Conservation (phyloP, 2,113 vertebrate genomes). For the Aptenodytes forsteri region DNA sequence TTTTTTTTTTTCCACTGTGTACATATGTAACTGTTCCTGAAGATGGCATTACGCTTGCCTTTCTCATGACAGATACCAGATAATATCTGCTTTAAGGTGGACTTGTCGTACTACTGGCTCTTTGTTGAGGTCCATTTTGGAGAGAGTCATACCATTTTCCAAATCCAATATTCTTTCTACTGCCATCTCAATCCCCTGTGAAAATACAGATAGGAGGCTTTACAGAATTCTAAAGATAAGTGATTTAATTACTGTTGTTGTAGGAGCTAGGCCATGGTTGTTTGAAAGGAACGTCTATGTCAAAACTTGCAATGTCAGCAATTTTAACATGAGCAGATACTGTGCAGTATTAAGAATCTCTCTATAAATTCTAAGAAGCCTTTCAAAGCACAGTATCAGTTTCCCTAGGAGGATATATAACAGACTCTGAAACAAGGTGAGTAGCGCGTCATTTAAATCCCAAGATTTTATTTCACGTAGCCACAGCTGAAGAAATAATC, state of each 20-base stretch:
- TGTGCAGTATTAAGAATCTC: neutral
- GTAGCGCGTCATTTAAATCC: too few species aligned
- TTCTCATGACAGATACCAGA: too few species aligned
- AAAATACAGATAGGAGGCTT: neutral
- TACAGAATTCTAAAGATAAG: neutral
- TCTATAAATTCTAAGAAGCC: neutral
- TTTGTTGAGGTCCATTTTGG: neutral
- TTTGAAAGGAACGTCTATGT: neutral
- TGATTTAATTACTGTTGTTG: neutral
- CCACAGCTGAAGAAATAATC: neutral
- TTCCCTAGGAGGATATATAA: neutral
- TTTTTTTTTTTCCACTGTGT: neutral
- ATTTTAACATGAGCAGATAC: rapidly evolving
- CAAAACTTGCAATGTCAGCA: neutral
- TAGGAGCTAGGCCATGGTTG: neutral
- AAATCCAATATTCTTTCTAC: neutral
- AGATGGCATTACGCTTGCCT: neutral
- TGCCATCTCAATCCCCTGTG: neutral
- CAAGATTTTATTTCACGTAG: neutral
- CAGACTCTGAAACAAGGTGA: neutral
- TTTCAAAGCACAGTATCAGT: neutral
- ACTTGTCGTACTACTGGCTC: neutral
- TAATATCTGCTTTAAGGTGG: neutral
- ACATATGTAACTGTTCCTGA: neutral
- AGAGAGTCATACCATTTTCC: neutral